phyloP scores from a whole-genome alignment of 2,888 invertebrate species.

The Drosophila infuscata region DNA sequence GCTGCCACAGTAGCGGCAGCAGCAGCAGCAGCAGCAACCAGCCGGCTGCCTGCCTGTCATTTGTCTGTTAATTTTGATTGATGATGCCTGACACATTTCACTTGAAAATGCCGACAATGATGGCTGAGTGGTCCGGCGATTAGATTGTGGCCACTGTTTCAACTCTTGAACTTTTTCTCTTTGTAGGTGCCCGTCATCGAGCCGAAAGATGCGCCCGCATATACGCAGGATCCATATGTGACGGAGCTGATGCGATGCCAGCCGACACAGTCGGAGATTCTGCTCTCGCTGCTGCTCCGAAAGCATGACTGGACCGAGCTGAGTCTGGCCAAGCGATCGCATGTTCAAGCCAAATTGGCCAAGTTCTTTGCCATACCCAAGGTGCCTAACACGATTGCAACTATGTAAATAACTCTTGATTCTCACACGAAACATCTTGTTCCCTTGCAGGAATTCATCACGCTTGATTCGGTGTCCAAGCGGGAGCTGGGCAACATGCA shows the following conservation, averaged over 20 bases:
- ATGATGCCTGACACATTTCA: slow-evolving; percentile 67
- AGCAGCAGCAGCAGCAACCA: not conserved
- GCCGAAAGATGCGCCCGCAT: slow-evolving; percentile 81
- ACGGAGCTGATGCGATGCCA: slow-evolving; percentile 82
- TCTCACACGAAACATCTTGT: not conserved
- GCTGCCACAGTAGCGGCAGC: not conserved
- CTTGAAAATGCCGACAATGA: slow-evolving; percentile 57
- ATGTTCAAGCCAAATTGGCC: slow-evolving; percentile 83
- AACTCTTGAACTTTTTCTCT: slow-evolving; percentile 31
- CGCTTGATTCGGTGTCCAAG: slow-evolving; percentile 81
- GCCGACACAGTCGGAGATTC: slow-evolving; percentile 81
- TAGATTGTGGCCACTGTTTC: slow-evolving; percentile 27
- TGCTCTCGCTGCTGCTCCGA: slow-evolving; percentile 83
- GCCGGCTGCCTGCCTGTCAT: slow-evolving; percentile 47
- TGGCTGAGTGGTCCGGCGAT: slow-evolving; percentile 7
- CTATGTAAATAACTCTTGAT: not conserved
- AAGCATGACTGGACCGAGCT: slow-evolving; percentile 83
- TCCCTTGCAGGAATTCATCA: slow-evolving; percentile 82
- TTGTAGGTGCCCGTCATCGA: slow-evolving; percentile 81
- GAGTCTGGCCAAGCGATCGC: slow-evolving; percentile 78
- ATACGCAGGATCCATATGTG: slow-evolving; percentile 78
- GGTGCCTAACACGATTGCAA: slow-evolving; percentile 61
- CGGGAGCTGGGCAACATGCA: slow-evolving; percentile 82
- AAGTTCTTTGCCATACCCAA: slow-evolving; percentile 85
- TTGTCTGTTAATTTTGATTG: slow-evolving; percentile 71